Base-by-base conservation (phyloP, 2,113 vertebrate species). In the Mobula birostris region DNA sequence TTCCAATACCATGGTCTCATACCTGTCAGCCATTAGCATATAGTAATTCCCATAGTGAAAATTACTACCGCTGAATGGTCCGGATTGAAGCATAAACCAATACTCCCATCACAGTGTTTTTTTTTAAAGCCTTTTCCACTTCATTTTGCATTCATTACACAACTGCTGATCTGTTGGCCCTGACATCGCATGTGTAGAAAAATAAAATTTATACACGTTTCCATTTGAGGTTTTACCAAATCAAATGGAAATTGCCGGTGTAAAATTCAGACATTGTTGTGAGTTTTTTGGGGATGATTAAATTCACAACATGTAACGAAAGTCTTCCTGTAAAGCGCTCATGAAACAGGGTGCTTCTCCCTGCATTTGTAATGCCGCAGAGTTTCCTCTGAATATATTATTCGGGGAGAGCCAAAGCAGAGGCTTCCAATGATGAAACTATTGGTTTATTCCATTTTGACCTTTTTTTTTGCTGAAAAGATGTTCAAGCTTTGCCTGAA, bases 371-470 rank as follows among this genome's bases (percentile, higher is more conserved):
- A 95, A 94, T 94, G 78, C 95, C 94, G 94, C 95, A 95, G 95
- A 95, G 94, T 95, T 96, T 95, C 66, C 94, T 95, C 94, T 95
- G 94, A 36, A 58, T 94, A 95, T 94, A 27, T 94, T 87, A 40
- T 92, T 48, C 79, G 80, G 72, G 68, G 40, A 93, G 40, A 93
- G 68, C 70, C 21, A 9, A 93, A 24, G 24, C 32, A 76, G 68
- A 11, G 11, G 21, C 36, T 48, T 72, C n/a, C 90, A 27, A 17
- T 19, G 21, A 72, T 72, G 48, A 93, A 27, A 93, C 48, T 36
- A 12, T 76, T 36, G 40, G 68, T 8, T 11, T 93, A 56, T 15
- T 93, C 36, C 17, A 32, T 76, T 93, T 93, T 12, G 91, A 74
- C 12, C 36, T 6, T 2, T 36, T 27, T 32, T 91, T 93, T 93